Conservation (phyloP, 2,797 vertebrate species). For the Aeoliscus strigatus region DNA sequence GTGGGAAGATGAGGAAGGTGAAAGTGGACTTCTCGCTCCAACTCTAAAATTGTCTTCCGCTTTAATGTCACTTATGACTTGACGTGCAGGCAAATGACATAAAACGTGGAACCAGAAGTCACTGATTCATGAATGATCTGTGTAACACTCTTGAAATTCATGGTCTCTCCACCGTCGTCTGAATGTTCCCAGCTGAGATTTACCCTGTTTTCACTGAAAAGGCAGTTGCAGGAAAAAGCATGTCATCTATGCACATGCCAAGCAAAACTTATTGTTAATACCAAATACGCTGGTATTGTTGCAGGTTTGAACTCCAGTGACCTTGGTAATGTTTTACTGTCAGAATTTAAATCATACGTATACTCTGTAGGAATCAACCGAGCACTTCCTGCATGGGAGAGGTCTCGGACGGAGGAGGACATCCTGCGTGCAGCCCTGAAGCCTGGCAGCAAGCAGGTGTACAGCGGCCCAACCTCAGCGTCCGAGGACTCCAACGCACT, state of each 20-base stretch:
- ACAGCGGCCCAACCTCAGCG: slow-evolving; percentile 83
- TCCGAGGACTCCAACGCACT: slow-evolving; percentile 90
- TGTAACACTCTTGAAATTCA: too few relatives aligned
- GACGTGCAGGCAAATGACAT: too few relatives aligned
- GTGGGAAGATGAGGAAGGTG: slow-evolving; percentile 99
- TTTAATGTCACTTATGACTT: too few relatives aligned
- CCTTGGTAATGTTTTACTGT: background rate
- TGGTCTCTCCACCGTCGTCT: too few relatives aligned
- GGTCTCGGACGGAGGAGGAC: slow-evolving; percentile 94
- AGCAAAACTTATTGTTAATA: too few relatives aligned
- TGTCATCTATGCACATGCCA: too few relatives aligned
- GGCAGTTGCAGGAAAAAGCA: too few relatives aligned
- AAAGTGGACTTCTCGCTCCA: slow-evolving; percentile 3
- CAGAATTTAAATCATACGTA: slow-evolving; percentile 1
- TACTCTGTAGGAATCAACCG: slow-evolving; percentile 84
- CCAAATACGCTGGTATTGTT: background rate
- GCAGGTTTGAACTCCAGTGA: background rate
- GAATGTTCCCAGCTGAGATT: too few relatives aligned
- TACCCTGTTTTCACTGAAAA: too few relatives aligned
- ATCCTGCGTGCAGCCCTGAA: slow-evolving; percentile 87
- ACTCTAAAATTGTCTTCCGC: too few relatives aligned
- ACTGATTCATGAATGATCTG: too few relatives aligned
- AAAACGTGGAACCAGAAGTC: too few relatives aligned
- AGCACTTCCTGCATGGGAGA: slow-evolving; percentile 83
- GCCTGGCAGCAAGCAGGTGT: slow-evolving; percentile 67